Conservation (phyloP, 2,797 vertebrate genomes). For the Peromyscus nudipes region DNA sequence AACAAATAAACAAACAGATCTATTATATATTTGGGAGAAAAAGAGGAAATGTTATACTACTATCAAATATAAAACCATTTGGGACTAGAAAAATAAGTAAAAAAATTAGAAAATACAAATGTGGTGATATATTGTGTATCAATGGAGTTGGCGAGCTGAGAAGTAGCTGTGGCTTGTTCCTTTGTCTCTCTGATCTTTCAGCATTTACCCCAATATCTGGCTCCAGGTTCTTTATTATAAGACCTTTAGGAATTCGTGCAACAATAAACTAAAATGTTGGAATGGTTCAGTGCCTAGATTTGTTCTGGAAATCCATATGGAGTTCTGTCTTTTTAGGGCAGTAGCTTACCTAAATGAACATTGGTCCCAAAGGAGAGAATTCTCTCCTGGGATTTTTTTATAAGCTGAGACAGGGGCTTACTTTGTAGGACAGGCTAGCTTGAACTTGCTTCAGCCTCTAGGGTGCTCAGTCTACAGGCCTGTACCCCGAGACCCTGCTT, state of each 20-base stretch:
- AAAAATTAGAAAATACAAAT: no score
- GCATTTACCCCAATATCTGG: no score
- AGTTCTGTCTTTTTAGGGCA: not conserved
- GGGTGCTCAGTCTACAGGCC: not conserved
- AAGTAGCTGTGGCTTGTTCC: no score
- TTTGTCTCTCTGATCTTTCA: no score
- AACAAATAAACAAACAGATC: not conserved
- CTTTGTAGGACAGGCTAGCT: not conserved
- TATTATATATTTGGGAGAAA: constrained; percentile 6
- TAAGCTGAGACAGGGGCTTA: not conserved
- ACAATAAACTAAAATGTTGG: not conserved
- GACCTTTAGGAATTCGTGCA: no score
- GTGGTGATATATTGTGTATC: no score
- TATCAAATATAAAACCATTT: not conserved
- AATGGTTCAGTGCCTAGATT: not conserved
- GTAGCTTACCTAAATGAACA: not conserved
- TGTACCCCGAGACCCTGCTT: not conserved
- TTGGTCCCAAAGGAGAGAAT: not conserved
- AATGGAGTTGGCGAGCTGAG: no score
- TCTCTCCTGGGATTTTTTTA: not conserved
- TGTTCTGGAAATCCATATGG: constrained; percentile 16
- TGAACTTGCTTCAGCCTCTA: not conserved
- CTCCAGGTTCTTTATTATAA: no score
- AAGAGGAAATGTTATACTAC: not conserved
- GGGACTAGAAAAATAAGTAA: not conserved